Evolutionary conservation across 2,113 vertebrate genomes (phyloP), one percentile per base, ranked within the genome.

Genomic region (Accipiter virgatus): DNA sequence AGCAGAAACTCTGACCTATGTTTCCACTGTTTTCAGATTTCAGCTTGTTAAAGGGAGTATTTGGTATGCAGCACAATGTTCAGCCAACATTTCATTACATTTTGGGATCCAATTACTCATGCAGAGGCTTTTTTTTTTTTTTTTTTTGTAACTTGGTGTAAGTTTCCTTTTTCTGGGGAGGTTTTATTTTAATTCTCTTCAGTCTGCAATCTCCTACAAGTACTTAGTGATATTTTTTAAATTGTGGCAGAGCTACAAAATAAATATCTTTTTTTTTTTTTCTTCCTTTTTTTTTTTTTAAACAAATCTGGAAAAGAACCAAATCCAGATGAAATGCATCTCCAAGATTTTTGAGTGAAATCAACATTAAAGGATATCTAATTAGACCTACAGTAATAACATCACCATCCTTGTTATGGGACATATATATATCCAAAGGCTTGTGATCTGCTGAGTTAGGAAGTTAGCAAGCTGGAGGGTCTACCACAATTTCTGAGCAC

Each of bases 401-500:
- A 96, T 83, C 87, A 86, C 52, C 67, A 42, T 92, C 90, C 71
- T 95, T 96, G 96, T 94, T 94, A 93, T 67, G n/a, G 62, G 84
- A 90, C 92, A 79, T 48, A 95, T 21, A 93, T 86, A 55, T 80
- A 83, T 92, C 59, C 86, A 95, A 96, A 88, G 73, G 58, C 73
- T 94, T 97, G 82, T 83, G 89, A 97, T 94, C 82, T 97, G 96
- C 88, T 97, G 94, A 97, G 93, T 96, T 95, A 97, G 83, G 97
- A 97, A 97, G 91, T 90, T 92, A 97, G 84, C 89, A 92, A 97
- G 86, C 96, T 97, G 87, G 88, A 97, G 92, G 95, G 89, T 95
- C 93, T 92, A 92, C 91, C 93, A 95, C 95, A 97, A 92, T 70
- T 95, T 86, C 82, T 94, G 83, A 97, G 58, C 26, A 4, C 20